These are phyloP conservation scores for Echeneis naucrates DNA, from an alignment of 2,797 vertebrate species.

Conservation along the genomic window DNA sequence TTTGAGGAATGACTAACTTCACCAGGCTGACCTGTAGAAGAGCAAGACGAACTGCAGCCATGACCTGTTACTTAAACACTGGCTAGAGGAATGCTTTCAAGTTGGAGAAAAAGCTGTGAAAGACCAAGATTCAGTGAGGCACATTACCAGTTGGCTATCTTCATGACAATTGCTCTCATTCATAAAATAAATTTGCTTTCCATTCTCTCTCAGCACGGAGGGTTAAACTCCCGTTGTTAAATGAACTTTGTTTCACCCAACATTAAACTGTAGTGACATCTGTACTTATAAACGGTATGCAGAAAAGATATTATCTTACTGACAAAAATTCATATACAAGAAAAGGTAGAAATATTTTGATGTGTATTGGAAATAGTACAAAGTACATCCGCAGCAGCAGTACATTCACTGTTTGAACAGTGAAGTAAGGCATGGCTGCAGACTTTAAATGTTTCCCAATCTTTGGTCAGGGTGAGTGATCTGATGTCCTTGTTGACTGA, in stretches of 20 bases:
- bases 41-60: slow-evolving; percentile 30
- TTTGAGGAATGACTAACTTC: slow-evolving; percentile 65
- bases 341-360: background rate
- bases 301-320: background rate
- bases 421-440: slow-evolving; percentile 60
- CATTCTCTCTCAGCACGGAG: slow-evolving; percentile 25
- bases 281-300: background rate
- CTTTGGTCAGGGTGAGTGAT: slow-evolving; percentile 55
- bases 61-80: slow-evolving; percentile 49
- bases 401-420: slow-evolving; percentile 41
- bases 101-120: slow-evolving; percentile 29
- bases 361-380: background rate
- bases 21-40: slow-evolving; percentile 13
- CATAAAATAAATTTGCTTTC: slow-evolving; percentile 57
- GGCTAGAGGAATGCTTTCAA: slow-evolving; percentile 58
- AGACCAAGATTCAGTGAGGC: slow-evolving; percentile 30
- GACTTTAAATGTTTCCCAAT: slow-evolving; percentile 41
- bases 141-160: slow-evolving; percentile 29
- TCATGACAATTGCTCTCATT: slow-evolving; percentile 52
- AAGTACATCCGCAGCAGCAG: slow-evolving; percentile 6
- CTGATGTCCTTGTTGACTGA: slow-evolving; percentile 70
- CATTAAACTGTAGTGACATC: background rate
- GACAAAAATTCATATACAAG: background rate
- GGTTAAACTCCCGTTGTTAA: background rate
- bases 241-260: background rate